Conservation (phyloP, 2,113 vertebrate genomes). For the Apodemus speciosus region DNA sequence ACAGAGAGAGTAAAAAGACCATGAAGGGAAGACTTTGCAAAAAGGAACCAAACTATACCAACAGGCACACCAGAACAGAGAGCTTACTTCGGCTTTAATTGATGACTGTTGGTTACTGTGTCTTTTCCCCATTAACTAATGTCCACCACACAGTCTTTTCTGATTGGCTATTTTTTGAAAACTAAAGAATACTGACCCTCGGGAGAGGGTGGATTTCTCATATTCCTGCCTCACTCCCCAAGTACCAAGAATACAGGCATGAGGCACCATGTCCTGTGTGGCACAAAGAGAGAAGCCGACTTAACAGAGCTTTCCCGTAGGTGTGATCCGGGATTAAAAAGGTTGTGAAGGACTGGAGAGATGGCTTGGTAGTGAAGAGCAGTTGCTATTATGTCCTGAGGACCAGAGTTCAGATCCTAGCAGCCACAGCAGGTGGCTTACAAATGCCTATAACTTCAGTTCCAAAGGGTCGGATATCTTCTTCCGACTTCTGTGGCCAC, state of each 20-base stretch:
- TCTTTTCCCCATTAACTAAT: background rate
- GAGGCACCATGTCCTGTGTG: background rate
- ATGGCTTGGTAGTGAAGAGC: background rate
- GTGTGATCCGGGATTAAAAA: background rate
- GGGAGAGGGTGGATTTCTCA: background rate
- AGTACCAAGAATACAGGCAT: background rate
- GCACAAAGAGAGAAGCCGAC: background rate
- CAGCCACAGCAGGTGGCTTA: background rate
- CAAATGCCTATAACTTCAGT: background rate
- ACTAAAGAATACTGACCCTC: background rate
- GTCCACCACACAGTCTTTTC: background rate
- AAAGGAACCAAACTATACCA: background rate
- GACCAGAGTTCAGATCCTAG: background rate
- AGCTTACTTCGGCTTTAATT: background rate
- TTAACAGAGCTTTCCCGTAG: background rate
- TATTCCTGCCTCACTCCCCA: background rate
- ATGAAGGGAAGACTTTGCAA: background rate
- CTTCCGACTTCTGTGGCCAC: background rate
- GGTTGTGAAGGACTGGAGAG: background rate
- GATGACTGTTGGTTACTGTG: background rate
- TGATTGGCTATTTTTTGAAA: background rate
- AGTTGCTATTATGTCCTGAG: background rate
- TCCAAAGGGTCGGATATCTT: background rate
- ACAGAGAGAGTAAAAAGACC: background rate
- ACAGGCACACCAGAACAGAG: background rate